Conservation (phyloP, 2,113 vertebrate species). For the Esox niger region DNA sequence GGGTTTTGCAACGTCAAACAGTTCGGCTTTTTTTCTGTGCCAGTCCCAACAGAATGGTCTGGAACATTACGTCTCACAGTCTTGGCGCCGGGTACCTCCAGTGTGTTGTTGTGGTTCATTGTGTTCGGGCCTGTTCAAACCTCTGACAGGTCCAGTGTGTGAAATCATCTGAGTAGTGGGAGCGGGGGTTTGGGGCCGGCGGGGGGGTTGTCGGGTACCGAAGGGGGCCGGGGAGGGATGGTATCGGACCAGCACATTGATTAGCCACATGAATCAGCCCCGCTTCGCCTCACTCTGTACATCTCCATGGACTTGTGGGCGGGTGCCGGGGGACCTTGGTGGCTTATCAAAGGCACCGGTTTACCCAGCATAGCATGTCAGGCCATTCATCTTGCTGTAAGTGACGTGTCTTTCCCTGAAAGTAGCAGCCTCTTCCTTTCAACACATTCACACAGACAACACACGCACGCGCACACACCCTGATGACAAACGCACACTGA, state of each 20-base stretch:
- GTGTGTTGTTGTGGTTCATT: conserved; percentile 14
- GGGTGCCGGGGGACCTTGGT: conserved; percentile 21
- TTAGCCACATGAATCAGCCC: conserved; percentile 26
- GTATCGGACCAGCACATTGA: conserved; percentile 12
- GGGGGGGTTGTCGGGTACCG: too few relatives aligned
- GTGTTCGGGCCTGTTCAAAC: conserved; percentile 11
- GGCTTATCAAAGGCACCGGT: conserved; percentile 27
- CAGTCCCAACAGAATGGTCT: too few relatives aligned
- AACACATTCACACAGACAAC: conserved; percentile 9
- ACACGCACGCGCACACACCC: conserved; percentile 10
- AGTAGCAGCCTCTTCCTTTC: conserved; percentile 18
- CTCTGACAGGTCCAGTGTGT: background rate
- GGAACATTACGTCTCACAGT: background rate
- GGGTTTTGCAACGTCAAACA: too few relatives aligned
- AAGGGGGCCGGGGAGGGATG: too few relatives aligned
- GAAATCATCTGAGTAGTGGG: background rate
- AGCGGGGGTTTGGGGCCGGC: too few relatives aligned
- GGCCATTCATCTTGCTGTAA: conserved; percentile 33
- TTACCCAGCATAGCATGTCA: conserved; percentile 17
- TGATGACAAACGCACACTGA: background rate
- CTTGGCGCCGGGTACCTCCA: background rate
- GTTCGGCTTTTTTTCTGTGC: too few relatives aligned
- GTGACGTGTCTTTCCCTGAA: conserved; percentile 30
- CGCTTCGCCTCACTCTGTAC: conserved; percentile 14
- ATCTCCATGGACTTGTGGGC: conserved; percentile 29